Evolutionary conservation across 2,113 vertebrate genomes (phyloP).

Genomic region (Dendropsophus ebraccatus): DNA sequence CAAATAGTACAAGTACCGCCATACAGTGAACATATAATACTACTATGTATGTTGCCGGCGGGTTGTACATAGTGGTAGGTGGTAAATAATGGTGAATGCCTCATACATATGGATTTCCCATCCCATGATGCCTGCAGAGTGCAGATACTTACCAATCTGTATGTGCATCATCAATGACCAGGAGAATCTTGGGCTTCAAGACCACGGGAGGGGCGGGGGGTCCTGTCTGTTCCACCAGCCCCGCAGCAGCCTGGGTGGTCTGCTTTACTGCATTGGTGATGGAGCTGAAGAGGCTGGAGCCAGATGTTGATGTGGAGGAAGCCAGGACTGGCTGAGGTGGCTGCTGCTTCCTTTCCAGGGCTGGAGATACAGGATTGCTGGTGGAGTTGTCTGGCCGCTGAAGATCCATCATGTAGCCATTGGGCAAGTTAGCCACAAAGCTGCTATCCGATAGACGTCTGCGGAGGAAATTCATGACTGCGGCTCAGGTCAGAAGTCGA

Average conservation of each 20-base stretch:
- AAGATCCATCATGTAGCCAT: slow-evolving; percentile 95
- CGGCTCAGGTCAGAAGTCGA: too few relatives aligned
- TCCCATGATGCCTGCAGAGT: not conserved
- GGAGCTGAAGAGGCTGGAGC: slow-evolving; percentile 89
- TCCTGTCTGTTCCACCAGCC: slow-evolving; percentile 74
- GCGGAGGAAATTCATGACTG: slow-evolving; percentile 93
- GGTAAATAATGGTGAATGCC: too few relatives aligned
- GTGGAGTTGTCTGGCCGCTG: slow-evolving; percentile 84
- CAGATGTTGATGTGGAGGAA: slow-evolving; percentile 66
- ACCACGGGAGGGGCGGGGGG: slow-evolving; percentile 64
- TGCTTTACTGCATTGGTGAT: slow-evolving; percentile 93
- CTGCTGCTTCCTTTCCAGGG: slow-evolving; percentile 81
- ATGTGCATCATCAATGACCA: slow-evolving; percentile 90
- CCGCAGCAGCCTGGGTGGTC: slow-evolving; percentile 72
- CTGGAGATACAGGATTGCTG: slow-evolving; percentile 83
- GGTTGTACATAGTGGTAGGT: too few relatives aligned
- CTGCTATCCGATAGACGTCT: slow-evolving; percentile 95
- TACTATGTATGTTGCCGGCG: too few relatives aligned
- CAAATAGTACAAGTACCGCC: too few relatives aligned
- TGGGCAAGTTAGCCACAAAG: slow-evolving; percentile 94
- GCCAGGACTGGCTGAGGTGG: slow-evolving; percentile 70
- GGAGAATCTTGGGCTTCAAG: slow-evolving; percentile 87
- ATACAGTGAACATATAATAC: too few relatives aligned
- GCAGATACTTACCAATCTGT: slow-evolving; percentile 89
- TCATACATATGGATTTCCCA: not conserved